Percentiles rank a stretch among this genome's conserved stretches.
Conservation (phyloP, 2,797 vertebrate genomes). For the Vultur gryphus region DNA sequence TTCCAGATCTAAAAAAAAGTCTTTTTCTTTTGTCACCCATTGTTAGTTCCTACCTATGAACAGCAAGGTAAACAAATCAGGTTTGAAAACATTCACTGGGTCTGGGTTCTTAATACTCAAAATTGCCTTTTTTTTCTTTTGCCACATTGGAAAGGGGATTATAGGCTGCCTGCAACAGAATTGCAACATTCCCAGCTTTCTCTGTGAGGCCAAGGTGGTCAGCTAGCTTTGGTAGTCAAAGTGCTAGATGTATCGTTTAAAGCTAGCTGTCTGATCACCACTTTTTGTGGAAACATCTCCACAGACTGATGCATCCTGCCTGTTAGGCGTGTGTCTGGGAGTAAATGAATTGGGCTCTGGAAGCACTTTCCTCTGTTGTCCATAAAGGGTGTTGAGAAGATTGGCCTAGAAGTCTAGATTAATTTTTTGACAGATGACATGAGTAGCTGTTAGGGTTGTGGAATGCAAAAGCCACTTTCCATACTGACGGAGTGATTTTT, state of each 20-base stretch:
- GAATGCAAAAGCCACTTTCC: neutral
- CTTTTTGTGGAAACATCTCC: neutral
- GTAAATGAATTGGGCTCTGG: neutral
- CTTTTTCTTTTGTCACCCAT: neutral
- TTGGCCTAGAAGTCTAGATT: neutral
- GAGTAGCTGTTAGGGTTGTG: neutral
- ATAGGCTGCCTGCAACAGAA: neutral
- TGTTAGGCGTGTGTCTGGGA: neutral
- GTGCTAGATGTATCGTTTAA: neutral
- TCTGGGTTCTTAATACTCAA: neutral
- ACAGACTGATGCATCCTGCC: neutral
- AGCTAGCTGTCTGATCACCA: neutral
- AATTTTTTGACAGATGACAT: neutral
- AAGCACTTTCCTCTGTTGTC: neutral
- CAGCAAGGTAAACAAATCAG: neutral
- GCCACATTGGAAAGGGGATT: neutral
- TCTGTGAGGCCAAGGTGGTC: neutral
- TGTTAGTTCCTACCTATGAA: neutral
- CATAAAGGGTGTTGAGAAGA: neutral
- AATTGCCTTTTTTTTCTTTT: neutral
- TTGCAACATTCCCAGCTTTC: neutral
- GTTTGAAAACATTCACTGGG: neutral
- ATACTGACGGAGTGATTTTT: neutral
- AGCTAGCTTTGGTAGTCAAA: neutral
- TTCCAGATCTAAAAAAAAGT: neutral